A percentile compares a stretch with the other conserved stretches of the same genome.
Evolutionary conservation across 2,888 invertebrate genomes (phyloP).

Genomic region (Apamea crenata): DNA sequence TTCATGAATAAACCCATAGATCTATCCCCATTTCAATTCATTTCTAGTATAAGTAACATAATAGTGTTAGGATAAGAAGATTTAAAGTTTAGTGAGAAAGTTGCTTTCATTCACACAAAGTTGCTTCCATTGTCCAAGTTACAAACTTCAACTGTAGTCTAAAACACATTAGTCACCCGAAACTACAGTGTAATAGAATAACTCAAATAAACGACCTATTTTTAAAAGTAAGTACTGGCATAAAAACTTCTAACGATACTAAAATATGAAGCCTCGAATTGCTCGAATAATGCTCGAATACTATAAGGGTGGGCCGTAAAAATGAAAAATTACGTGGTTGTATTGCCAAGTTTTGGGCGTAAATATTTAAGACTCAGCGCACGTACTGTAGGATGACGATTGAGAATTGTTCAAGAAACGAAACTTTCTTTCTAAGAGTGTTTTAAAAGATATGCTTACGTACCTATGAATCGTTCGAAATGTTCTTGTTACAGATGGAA

Average conservation of each 20-base stretch:
- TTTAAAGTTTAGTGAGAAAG: neutral
- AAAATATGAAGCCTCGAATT: conserved; percentile 33
- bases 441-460: neutral
- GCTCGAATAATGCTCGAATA: conserved; percentile 3
- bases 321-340: conserved; percentile 51
- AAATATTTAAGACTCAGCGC: conserved; percentile 22
- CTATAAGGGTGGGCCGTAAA: conserved; percentile 18
- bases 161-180: conserved; percentile 13
- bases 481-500: neutral
- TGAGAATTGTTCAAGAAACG: conserved; percentile 34
- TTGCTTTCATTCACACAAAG: neutral
- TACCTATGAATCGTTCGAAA: neutral
- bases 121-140: neutral
- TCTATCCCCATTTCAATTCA: neutral
- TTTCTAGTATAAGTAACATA: neutral
- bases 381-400: conserved; percentile 37
- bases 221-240: conserved; percentile 4
- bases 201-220: conserved; percentile 21
- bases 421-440: neutral
- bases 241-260: conserved; percentile 32
- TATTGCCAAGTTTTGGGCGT: conserved; percentile 34
- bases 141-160: neutral
- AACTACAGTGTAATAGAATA: conserved; percentile 9
- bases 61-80: neutral
- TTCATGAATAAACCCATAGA: too few species aligned